Evolutionary conservation across 2,888 invertebrate genomes (phyloP), one percentile per base, ranked within the genome.

Genomic region (Platycnemis pennipes): DNA sequence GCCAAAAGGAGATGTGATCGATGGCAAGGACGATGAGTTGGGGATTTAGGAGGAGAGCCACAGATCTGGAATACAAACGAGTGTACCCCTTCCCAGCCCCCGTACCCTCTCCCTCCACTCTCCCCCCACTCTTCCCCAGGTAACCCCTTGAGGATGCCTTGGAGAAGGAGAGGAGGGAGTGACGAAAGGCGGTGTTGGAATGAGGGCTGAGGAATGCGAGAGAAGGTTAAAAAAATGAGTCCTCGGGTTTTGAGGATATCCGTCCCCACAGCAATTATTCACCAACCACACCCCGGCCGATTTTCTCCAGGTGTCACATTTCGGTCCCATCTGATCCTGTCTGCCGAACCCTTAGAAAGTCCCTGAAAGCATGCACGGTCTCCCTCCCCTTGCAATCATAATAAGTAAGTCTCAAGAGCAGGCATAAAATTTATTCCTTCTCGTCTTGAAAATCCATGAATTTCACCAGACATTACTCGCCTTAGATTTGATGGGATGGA

Each of bases 21-120:
- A 91, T 91, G 91, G 91, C 63, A n/a, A 19, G n/a, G 91, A 69
- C 56, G 91, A 91, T 89, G 63, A 63, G 69, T 63, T 63, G 91
- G 44, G 87, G 87, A 87, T 87, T 87, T 45, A 77, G 77, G 77
- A 77, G 87, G 87, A 87, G 87, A 44, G 46, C 87, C 91, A 45
- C 63, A 44, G 91, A 91, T 13, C 56, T 44, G 44, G 91, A 91
- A 87, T 45, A 87, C 87, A 87, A 87, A 87, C 87, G 45, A 87
- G 44, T 45, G 13, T 26, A 8, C 69, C 69, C 8, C 31, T 87
- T 22, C 87, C 19, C 22, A 85, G 37, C 44, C 42, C 2, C 19
- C 8, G 16, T n/a, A n/a, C n/a, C n/a, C n/a, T n/a, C n/a, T 22
- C 42, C 42, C 85, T 46, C 49, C 31, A n/a, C 49, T 16, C 49